Base-by-base conservation (phyloP, 2,888 invertebrate species). In the Caenorhabditis japonica region DNA sequence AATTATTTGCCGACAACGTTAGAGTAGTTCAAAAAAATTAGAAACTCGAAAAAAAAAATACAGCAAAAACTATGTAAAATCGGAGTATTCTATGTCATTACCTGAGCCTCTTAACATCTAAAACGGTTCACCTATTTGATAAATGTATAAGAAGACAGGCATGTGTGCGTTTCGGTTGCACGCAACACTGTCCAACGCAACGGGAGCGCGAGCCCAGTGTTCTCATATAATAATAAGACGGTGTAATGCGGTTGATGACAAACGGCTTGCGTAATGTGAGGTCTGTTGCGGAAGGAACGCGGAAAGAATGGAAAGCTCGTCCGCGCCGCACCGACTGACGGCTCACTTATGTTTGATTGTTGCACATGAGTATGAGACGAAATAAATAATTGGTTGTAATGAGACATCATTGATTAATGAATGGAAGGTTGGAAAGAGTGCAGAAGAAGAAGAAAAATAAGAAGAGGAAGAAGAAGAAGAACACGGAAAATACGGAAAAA, bases 231-330 rank as follows among this genome's bases (percentile, higher is more conserved):
- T 69, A 70, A 70, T 61, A 59, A 59, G 33, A 49, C 53, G 49
- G 61, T 70, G 70, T 70, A 70, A 70, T 70, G 70, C 61, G 70
- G 70, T 56, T 70, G 61, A 70, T 61, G 70, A 70, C 70, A 70
- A 70, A 70, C 70, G 70, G 56, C 70, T 61, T 70, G 70, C 61
- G 61, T 61, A 61, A 68, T 68, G 61, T 70, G 70, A 70, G 55
- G 70, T 61, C 51, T 61, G 47, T 52, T 44, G 60, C 52, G 51
- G 58, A 58, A 58, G 17, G 58, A 64, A 52, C 44, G 58, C 43
- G 56, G 46, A 43, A 15, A 39, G 4, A 10, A 19, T 4, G 21
- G 44, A 39, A 60, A 55, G 38, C 41, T 53, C 25, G 38, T n/a
- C n/a, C n/a, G n/a, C n/a, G n/a, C n/a, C n/a, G n/a, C n/a, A n/a